Percentiles rank a stretch among this genome's conserved stretches.
Conservation (phyloP, 2,113 vertebrate genomes). For the Dryoscopus gambensis region DNA sequence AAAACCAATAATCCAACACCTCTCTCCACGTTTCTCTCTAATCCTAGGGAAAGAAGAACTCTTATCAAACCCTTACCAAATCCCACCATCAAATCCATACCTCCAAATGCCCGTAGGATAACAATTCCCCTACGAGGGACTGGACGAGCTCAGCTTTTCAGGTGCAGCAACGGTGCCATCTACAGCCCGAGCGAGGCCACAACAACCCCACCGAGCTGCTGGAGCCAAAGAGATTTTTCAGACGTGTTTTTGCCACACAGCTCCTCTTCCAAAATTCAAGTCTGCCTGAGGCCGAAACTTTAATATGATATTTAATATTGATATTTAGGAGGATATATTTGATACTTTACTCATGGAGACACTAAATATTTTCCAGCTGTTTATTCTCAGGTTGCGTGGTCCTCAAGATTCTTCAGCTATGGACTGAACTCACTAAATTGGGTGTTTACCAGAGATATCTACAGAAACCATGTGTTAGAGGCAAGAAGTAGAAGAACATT, state of each 20-base stretch:
- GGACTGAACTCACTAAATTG: neutral
- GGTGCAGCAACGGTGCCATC: neutral
- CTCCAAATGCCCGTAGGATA: neutral
- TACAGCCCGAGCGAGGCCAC: neutral
- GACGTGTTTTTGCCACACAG: fast-evolving
- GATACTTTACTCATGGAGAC: neutral
- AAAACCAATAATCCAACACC: neutral
- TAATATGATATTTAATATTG: neutral
- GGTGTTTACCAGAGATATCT: neutral
- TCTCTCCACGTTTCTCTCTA: neutral
- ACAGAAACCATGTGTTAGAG: neutral
- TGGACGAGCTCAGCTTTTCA: neutral
- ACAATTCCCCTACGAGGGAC: neutral
- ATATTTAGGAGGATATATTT: neutral
- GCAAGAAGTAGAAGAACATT: neutral
- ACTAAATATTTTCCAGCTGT: neutral
- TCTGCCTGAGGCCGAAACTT: neutral
- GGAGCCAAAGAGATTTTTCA: no score
- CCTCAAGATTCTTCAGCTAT: neutral
- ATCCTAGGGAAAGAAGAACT: neutral
- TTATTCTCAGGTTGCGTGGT: neutral
- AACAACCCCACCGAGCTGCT: fast-evolving
- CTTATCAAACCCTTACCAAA: neutral
- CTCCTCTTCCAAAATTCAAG: neutral
- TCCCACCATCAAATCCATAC: neutral